Conservation (phyloP, 2,797 vertebrate genomes). For the Eulemur coronatus region DNA sequence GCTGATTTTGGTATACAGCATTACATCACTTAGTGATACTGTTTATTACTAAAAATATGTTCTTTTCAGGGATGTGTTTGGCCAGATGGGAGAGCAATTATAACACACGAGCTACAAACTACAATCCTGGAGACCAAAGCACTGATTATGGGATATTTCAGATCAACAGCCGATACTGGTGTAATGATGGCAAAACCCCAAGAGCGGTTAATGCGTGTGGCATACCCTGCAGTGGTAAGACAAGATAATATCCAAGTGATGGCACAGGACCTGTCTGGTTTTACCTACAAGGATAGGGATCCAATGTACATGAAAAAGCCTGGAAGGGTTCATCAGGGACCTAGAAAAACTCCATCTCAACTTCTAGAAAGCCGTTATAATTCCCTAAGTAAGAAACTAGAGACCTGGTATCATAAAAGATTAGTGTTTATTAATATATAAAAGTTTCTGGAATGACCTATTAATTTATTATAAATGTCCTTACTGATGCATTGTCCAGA, state of each 20-base stretch:
- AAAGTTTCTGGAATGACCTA: neutral
- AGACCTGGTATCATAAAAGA: neutral
- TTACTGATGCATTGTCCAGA: neutral
- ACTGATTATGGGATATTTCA: constrained; percentile 85
- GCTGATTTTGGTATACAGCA: neutral
- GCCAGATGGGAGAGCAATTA: constrained; percentile 72
- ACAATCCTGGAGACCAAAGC: constrained; percentile 61
- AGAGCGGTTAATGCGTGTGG: neutral
- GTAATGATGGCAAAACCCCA: constrained; percentile 38
- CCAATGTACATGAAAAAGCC: neutral
- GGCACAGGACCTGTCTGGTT: neutral
- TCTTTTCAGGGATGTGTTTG: constrained; percentile 84
- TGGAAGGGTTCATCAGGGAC: neutral
- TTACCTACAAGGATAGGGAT: neutral
- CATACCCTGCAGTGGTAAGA: constrained; percentile 66
- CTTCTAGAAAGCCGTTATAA: neutral
- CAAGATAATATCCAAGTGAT: rapidly evolving
- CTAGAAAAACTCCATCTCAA: neutral
- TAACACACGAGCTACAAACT: constrained; percentile 67
- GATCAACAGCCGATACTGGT: constrained; percentile 88
- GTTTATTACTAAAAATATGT: neutral
- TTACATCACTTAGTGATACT: neutral
- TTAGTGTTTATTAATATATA: neutral
- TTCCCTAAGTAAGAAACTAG: neutral
- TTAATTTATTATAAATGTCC: neutral